Evolutionary conservation across 2,888 invertebrate species (phyloP).

Genomic region (Oscheius onirici): DNA sequence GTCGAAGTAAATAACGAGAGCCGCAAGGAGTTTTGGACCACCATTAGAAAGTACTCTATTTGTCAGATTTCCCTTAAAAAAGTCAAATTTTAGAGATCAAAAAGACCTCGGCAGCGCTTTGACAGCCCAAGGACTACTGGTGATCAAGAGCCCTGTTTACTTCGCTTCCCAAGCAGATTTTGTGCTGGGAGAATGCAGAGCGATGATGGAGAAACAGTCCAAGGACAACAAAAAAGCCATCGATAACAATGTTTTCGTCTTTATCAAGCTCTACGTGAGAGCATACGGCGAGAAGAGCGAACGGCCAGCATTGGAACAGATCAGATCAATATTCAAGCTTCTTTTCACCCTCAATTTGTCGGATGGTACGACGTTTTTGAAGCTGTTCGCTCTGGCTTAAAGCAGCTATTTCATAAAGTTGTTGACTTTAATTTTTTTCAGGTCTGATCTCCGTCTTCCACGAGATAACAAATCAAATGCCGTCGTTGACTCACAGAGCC

Average conservation of each 20-base stretch:
- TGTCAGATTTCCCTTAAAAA: too few species aligned
- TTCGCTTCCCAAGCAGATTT: slow-evolving; percentile 23
- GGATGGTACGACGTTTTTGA: slow-evolving; percentile 33
- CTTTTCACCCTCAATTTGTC: slow-evolving; percentile 90
- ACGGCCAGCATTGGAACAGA: background rate
- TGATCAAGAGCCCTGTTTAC: slow-evolving; percentile 40
- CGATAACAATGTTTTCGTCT: slow-evolving; percentile 92
- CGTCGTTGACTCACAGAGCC: slow-evolving; percentile 86
- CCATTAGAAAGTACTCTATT: slow-evolving; percentile 10
- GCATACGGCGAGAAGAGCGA: slow-evolving; percentile 81
- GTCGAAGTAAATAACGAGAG: background rate
- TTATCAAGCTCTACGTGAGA: slow-evolving; percentile 88
- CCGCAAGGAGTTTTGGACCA: slow-evolving; percentile 2
- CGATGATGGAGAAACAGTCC: background rate
- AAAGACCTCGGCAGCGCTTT: slow-evolving; percentile 35
- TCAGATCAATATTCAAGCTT: slow-evolving; percentile 79
- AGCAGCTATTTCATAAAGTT: too few species aligned
- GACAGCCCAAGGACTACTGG: slow-evolving; percentile 47
- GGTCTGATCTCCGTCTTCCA: slow-evolving; percentile 89
- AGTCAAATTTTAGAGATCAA: background rate
- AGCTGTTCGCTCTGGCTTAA: background rate
- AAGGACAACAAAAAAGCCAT: slow-evolving; percentile 50
- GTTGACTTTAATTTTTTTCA: slow-evolving; percentile 71
- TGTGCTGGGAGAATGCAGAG: slow-evolving; percentile 10
- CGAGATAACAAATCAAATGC: slow-evolving; percentile 88